Conservation (phyloP, 2,888 invertebrate species). For the Melinaea marsaeus region DNA sequence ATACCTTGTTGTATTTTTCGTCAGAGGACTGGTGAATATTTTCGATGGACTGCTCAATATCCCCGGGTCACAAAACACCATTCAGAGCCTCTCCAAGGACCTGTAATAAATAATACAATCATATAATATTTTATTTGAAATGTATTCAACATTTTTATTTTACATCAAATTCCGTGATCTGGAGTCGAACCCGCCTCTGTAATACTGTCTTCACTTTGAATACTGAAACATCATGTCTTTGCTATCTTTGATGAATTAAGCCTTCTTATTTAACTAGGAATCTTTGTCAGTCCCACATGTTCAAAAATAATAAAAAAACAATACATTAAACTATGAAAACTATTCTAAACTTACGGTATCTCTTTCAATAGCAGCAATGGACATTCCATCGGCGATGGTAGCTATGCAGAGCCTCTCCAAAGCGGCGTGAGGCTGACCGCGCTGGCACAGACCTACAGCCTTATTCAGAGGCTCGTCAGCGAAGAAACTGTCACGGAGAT, state of each 20-base stretch:
- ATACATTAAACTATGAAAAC: no score
- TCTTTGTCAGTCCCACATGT: no score
- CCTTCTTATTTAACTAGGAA: no score
- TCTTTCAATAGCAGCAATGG: conserved; percentile 82
- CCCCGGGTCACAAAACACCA: conserved; percentile 85
- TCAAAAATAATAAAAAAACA: no score
- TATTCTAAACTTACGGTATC: conserved; percentile 77
- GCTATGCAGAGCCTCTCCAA: conserved; percentile 84
- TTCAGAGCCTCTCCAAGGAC: conserved; percentile 88
- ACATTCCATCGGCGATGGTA: conserved; percentile 86
- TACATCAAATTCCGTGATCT: no score
- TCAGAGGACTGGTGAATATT: conserved; percentile 82
- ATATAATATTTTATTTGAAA: no score
- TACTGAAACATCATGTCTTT: no score
- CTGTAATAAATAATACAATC: conserved; percentile 50
- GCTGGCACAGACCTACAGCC: conserved; percentile 84
- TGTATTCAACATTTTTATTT: no score
- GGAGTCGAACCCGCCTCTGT: no score
- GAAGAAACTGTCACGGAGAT: conserved; percentile 86
- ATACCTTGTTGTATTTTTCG: conserved; percentile 81
- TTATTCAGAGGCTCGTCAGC: conserved; percentile 90
- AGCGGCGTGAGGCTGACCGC: conserved; percentile 83
- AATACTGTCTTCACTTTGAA: no score
- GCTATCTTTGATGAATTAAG: no score
- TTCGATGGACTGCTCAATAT: conserved; percentile 82